Conservation (phyloP, 37 sponge, comb jelly and placozoan species). For the Lycopodina hypogea region DNA sequence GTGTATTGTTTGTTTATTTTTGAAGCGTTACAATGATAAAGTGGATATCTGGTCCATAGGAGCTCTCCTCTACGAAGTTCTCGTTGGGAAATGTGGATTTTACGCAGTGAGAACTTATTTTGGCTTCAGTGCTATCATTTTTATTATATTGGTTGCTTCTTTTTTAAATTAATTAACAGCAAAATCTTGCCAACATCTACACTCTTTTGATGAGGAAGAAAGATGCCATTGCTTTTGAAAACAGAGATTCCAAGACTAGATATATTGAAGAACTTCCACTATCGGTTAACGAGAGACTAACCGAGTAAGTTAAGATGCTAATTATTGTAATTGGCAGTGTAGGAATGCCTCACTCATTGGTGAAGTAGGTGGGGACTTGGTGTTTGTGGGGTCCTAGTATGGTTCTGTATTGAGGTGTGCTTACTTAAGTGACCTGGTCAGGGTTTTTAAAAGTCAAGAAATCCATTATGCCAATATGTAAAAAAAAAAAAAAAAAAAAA, state of each 20-base stretch:
- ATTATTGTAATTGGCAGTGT: no score
- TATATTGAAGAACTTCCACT: constrained; percentile 77
- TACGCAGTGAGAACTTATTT: constrained; percentile 73
- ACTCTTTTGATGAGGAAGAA: constrained; percentile 68
- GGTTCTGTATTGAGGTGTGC: no score
- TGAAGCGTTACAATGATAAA: constrained; percentile 78
- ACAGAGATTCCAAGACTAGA: constrained; percentile 3
- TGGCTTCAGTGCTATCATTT: background rate
- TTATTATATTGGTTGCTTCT: background rate
- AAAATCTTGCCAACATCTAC: constrained; percentile 74
- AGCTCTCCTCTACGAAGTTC: constrained; percentile 79
- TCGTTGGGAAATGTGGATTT: constrained; percentile 90
- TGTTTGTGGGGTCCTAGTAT: no score
- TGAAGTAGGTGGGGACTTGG: no score
- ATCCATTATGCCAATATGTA: no score
- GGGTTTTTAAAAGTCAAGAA: no score
- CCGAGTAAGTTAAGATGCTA: constrained; percentile 52
- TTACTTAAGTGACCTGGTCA: no score
- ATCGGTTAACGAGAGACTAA: constrained; percentile 55
- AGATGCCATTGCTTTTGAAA: constrained; percentile 83
- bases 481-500: no score
- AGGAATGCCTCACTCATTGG: no score
- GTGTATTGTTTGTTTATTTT: background rate
- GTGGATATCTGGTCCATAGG: constrained; percentile 93
- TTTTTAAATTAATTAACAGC: background rate